Conservation (phyloP, 1,140 invertebrate genomes). For the Drosophila sproati region DNA sequence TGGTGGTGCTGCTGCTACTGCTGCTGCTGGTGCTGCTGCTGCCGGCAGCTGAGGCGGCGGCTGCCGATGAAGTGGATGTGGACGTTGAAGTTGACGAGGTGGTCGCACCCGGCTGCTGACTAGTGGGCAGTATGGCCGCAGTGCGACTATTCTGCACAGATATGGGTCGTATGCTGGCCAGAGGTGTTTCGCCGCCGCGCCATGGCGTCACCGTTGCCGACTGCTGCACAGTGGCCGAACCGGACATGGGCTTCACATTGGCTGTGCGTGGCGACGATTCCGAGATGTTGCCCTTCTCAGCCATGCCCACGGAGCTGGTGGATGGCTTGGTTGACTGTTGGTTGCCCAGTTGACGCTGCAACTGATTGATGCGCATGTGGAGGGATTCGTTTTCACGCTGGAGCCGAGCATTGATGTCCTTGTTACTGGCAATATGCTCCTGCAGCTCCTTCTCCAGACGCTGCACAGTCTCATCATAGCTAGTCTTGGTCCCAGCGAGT, state of each 20-base stretch:
- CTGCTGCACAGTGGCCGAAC: slow-evolving; percentile 85
- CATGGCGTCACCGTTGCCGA: slow-evolving; percentile 87
- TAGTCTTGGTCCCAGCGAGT: slow-evolving; percentile 88
- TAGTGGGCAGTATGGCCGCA: slow-evolving; percentile 92
- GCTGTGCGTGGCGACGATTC: slow-evolving; percentile 93
- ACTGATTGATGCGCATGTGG: slow-evolving; percentile 89
- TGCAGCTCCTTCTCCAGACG: slow-evolving; percentile 91
- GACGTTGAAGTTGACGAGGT: slow-evolving; percentile 56
- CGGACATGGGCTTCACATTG: slow-evolving; percentile 97
- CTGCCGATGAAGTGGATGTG: slow-evolving; percentile 67
- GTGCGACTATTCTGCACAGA: slow-evolving; percentile 89
- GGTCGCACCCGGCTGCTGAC: slow-evolving; percentile 72
- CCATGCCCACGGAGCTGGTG: slow-evolving; percentile 87
- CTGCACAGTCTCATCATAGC: slow-evolving; percentile 89
- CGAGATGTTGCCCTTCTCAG: slow-evolving; percentile 88
- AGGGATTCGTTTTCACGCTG: slow-evolving; percentile 91
- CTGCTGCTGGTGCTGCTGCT: slow-evolving; percentile 35
- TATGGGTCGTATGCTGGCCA: slow-evolving; percentile 97
- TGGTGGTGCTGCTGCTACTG: slow-evolving; percentile 25
- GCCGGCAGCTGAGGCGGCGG: slow-evolving; percentile 52
- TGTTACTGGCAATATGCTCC: slow-evolving; percentile 88
- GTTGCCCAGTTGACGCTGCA: slow-evolving; percentile 92
- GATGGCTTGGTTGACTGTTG: slow-evolving; percentile 89
- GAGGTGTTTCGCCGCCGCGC: slow-evolving; percentile 90
- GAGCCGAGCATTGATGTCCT: slow-evolving; percentile 87